These are phyloP conservation scores for Calephelis virginiensis DNA, from an alignment of 1,140 invertebrate species.

Conservation along the genomic window DNA sequence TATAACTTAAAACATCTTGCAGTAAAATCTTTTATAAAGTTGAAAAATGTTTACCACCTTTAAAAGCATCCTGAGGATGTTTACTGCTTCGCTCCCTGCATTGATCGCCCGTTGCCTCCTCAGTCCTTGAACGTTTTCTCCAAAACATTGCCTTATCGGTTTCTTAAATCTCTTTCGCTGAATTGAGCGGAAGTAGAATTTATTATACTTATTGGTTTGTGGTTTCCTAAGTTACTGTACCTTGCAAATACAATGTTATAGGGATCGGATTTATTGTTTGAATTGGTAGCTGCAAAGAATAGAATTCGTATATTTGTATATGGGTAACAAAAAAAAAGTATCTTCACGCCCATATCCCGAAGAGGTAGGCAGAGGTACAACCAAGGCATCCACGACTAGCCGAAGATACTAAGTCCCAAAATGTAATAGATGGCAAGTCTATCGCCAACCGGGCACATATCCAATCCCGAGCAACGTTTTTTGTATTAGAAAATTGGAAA, in stretches of 20 bases:
- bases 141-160: slow-evolving; percentile 17
- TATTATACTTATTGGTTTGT: slow-evolving; percentile 10
- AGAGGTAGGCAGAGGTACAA: too few species aligned
- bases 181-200: slow-evolving; percentile 4
- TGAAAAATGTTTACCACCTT: slow-evolving; percentile 16
- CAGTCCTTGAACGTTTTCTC: slow-evolving; percentile 9
- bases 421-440: too few species aligned
- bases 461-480: too few species aligned
- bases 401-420: too few species aligned
- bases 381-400: too few species aligned
- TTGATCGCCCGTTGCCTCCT: slow-evolving; percentile 12
- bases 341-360: too few species aligned
- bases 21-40: slow-evolving; percentile 9
- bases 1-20: not conserved
- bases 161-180: slow-evolving; percentile 15
- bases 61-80: slow-evolving; percentile 15
- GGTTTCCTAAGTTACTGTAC: not conserved
- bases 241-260: not conserved
- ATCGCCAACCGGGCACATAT: too few species aligned
- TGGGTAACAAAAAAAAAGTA: too few species aligned
- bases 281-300: too few species aligned
- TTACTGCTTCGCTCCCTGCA: slow-evolving; percentile 11
- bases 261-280: not conserved
- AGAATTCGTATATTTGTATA: too few species aligned
- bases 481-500: too few species aligned